These are phyloP conservation scores for Perizoma affinitatum DNA, from an alignment of 2,888 invertebrate genomes.

Conservation along the genomic window DNA sequence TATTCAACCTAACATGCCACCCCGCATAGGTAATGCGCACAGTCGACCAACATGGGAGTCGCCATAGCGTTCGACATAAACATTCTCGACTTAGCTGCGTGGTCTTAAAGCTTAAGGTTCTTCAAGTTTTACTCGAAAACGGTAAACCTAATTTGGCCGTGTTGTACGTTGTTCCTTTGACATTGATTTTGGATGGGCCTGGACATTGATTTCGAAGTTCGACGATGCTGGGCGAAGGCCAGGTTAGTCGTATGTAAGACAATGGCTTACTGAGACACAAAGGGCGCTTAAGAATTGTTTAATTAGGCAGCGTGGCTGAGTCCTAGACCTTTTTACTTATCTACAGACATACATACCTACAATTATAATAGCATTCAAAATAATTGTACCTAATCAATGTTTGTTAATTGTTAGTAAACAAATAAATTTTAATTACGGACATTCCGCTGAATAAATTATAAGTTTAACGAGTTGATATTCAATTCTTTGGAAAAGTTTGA, in stretches of 20 bases:
- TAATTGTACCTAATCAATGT: too few relatives aligned
- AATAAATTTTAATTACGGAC: not conserved
- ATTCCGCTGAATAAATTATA: conserved; percentile 18
- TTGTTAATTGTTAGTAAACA: too few relatives aligned
- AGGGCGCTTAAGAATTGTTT: conserved; percentile 41
- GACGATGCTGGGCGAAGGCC: conserved; percentile 54
- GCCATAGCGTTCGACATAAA: conserved; percentile 34
- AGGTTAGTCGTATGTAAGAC: conserved; percentile 49
- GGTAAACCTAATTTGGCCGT: conserved; percentile 61
- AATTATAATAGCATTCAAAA: too few relatives aligned
- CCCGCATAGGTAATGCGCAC: conserved; percentile 74
- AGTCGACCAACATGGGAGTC: conserved; percentile 48
- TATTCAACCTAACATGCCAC: conserved; percentile 76
- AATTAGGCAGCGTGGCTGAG: conserved; percentile 35
- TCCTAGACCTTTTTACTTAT: too few relatives aligned
- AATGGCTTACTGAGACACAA: conserved; percentile 50
- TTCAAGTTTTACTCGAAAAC: conserved; percentile 43
- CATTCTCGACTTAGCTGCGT: conserved; percentile 39
- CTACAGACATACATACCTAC: too few relatives aligned
- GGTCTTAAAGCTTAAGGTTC: conserved; percentile 51
- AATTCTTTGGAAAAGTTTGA: too few relatives aligned
- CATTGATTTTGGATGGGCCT: conserved; percentile 71
- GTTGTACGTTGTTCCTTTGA: conserved; percentile 70
- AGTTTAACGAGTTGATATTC: not conserved
- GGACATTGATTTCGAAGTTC: conserved; percentile 63